Evolutionary conservation across 2,888 invertebrate species (phyloP), one percentile per base, ranked within the genome.

Genomic region (Monopis laevigella): DNA sequence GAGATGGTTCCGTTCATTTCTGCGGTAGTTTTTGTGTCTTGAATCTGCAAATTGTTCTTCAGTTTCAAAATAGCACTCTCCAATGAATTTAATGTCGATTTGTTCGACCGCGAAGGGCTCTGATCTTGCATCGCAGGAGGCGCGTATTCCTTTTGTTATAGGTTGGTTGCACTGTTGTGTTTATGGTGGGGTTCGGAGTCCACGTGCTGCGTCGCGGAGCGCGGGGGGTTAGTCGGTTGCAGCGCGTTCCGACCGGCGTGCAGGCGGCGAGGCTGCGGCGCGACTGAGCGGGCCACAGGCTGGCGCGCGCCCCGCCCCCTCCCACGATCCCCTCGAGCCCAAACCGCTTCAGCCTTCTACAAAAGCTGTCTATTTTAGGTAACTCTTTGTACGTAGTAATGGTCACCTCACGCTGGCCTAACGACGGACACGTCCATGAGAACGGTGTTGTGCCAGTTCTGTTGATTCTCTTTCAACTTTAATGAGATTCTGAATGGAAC

Each of bases 311-410:
- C 73, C 74, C 78, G 72, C 67, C 77, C 70, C 67, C 67, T 54
- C 70, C 61, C 43, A 59, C 65, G 54, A 56, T 56, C 59, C 63
- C 59, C 65, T 56, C 61, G 63, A 57, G 58, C 56, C 64, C 40
- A n/a, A 12, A 18, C 19, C 10, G 10, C 62, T 63, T 71, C 78
- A 73, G 74, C 75, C 75, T 74, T 27, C 58, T 26, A 77, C 77
- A 75, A 77, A 77, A 78, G 77, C 75, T 78, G 77, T 78, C 78
- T 78, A 77, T 78, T 78, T 80, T 80, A 78, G 80, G 80, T 74
- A 80, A 77, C 74, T 78, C 78, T 78, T 80, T 80, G 78, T 78
- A 77, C 62, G 54, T 62, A 63, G 75, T 80, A 80, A 80, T 80
- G 80, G 78, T 80, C 78, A 78, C 74, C 80, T 80, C 80, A 78